These are phyloP conservation scores for Protobothrops mucrosquamatus DNA, from an alignment of 2,113 vertebrate species.

Conservation along the genomic window DNA sequence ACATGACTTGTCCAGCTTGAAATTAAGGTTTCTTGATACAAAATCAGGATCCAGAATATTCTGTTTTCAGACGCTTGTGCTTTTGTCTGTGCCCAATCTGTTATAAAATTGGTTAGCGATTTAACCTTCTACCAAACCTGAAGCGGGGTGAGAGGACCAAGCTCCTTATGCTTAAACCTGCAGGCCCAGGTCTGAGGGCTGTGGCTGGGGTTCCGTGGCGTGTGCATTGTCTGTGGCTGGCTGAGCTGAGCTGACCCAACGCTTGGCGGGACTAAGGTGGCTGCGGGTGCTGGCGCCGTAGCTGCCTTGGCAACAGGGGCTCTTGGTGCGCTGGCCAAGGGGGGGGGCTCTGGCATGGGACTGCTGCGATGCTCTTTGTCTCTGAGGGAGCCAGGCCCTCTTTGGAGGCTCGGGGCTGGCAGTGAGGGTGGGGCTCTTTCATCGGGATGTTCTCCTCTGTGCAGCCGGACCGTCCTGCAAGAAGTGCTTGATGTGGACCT, in stretches of 20 bases:
- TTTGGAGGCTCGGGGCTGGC: neutral
- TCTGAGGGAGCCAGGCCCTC: neutral
- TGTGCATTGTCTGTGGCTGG: neutral
- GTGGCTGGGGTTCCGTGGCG: neutral
- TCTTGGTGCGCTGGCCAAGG: neutral
- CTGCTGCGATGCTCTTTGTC: neutral
- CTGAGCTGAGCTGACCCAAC: neutral
- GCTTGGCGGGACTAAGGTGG: neutral
- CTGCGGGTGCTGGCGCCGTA: neutral
- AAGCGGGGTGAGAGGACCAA: neutral
- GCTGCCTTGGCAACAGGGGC: neutral
- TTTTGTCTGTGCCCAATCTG: neutral
- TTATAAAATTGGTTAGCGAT: neutral
- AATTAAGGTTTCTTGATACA: neutral
- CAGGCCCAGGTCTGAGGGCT: neutral
- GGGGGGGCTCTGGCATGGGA: neutral
- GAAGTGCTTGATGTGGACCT: conserved; percentile 88
- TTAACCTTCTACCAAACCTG: neutral
- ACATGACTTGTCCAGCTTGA: neutral
- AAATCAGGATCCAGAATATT: neutral
- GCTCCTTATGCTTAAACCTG: neutral
- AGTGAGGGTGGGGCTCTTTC: accelerated
- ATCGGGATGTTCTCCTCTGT: neutral
- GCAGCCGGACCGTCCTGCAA: conserved; percentile 84
- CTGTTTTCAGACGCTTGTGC: neutral